These are phyloP conservation scores for Pseudochaenichthys georgianus DNA, from an alignment of 2,797 vertebrate species.

Conservation along the genomic window DNA sequence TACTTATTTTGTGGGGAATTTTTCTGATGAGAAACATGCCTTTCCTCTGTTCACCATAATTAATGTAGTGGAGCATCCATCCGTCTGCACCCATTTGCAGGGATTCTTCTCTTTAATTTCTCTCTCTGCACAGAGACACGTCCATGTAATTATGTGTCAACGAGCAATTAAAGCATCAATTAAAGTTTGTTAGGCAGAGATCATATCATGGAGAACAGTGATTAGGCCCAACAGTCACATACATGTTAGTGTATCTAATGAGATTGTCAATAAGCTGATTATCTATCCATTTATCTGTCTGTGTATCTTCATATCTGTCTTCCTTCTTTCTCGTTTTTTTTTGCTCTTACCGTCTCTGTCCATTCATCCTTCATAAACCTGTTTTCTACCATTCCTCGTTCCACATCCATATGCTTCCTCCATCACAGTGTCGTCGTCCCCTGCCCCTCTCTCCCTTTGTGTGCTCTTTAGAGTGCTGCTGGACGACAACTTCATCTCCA, in stretches of 20 bases:
- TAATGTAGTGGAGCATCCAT: constrained; percentile 32
- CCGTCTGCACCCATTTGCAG: constrained; percentile 58
- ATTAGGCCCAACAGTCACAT: constrained; percentile 37
- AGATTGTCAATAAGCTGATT: constrained; percentile 44
- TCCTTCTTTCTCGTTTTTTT: neutral
- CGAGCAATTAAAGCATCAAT: constrained; percentile 73
- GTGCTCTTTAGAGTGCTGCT: constrained; percentile 53
- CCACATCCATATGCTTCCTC: constrained; percentile 32
- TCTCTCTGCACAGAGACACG: constrained; percentile 56
- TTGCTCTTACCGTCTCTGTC: constrained; percentile 21
- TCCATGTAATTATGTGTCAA: constrained; percentile 74
- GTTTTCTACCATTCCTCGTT: constrained; percentile 15
- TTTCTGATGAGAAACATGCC: constrained; percentile 52
- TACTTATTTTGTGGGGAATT: constrained; percentile 33
- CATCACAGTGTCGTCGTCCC: constrained; percentile 5
- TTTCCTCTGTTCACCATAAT: constrained; percentile 41
- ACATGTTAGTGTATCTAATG: constrained; percentile 35
- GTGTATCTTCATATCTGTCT: constrained; percentile 40
- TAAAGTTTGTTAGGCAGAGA: constrained; percentile 62
- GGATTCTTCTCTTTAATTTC: constrained; percentile 75
- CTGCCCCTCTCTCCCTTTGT: constrained; percentile 31
- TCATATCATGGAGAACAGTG: constrained; percentile 50
- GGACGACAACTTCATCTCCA: constrained; percentile 55
- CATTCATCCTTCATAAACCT: constrained; percentile 44
- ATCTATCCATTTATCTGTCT: constrained; percentile 27